Base-by-base conservation (phyloP, 2,797 vertebrate species). In the Pitangus sulphuratus region DNA sequence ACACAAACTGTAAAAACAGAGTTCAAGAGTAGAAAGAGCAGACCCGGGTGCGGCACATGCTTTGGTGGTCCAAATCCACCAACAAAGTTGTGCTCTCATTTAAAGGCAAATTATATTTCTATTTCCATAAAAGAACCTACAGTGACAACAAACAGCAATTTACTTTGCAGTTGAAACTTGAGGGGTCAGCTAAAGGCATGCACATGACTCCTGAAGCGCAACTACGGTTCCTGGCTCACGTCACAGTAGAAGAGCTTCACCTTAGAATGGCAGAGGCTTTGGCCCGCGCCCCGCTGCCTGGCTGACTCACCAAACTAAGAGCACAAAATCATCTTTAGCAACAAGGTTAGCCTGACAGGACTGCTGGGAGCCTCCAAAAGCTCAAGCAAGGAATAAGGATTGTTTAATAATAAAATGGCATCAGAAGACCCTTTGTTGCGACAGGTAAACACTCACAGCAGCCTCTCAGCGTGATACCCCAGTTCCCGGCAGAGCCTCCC, bases 401-500 rank as follows among this genome's bases (percentile, higher is more conserved):
- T 64, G 84, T 74, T 93, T 79, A 88, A 94, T 95, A 96, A 96
- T 48, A 69, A 94, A 96, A 93, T 11, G 87, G 50, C 71, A 86
- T 76, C n/a, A 84, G 88, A 89, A 94, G 78, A 84, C 61, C 33
- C 51, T 94, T 96, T 87, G 87, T 87, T 95, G 90, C 0, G 0
- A 93, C 25, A 79, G 74, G 68, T 88, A 93, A 97, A 95, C 6
- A 60, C 57, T 70, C 45, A 18, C 85, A 97, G 96, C 68, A 84
- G 84, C 82, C 50, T 68, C 93, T 94, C 93, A 61, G 87, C 31
- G 1, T n/a, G 62, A 91, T 35, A 93, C 89, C 71, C 56, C 69
- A 66, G 56, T 35, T 70, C 71, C 71, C 1, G 0, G 78, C 81
- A 94, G 87, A 95, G 89, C 74, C 68, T 66, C 91, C 69, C 19